phyloP scores from a whole-genome alignment of 2,797 vertebrate species.

The Argentina silus region DNA sequence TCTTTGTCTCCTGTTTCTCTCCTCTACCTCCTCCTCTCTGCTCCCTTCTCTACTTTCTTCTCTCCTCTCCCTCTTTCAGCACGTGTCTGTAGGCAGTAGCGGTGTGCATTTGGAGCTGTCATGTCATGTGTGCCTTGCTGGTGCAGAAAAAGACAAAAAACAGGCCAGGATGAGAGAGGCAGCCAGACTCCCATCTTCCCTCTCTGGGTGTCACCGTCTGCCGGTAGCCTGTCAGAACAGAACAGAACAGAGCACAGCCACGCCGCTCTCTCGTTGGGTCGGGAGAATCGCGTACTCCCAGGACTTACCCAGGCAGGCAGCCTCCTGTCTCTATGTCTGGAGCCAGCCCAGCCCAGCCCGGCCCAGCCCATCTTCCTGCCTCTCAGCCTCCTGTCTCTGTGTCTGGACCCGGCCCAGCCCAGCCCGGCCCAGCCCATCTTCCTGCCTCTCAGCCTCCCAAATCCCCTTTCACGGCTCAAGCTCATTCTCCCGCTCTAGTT shows the following conservation, averaged over 20 bases:
- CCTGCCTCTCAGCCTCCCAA: neutral
- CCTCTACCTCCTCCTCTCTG: neutral
- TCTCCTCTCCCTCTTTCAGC: constrained; percentile 3
- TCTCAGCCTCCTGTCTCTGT: neutral
- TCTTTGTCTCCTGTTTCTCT: neutral
- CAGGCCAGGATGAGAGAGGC: neutral
- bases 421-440: neutral
- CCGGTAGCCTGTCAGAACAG: neutral
- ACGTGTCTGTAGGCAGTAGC: too few species aligned
- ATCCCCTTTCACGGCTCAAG: neutral
- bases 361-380: neutral
- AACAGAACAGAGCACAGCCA: neutral
- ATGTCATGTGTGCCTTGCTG: neutral
- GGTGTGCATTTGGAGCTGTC: neutral
- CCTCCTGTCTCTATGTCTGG: too few species aligned
- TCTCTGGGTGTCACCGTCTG: neutral
- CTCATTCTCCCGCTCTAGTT: neutral
- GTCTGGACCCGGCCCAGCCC: neutral
- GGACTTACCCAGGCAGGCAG: neutral
- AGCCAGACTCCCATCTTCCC: neutral
- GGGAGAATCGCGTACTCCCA: neutral
- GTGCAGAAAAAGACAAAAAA: neutral
- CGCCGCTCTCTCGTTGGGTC: neutral
- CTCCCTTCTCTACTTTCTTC: constrained; percentile 4
- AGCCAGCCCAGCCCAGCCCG: neutral